Percentiles rank a stretch among this genome's conserved stretches.
Evolutionary conservation across 37 sponge, comb jelly and placozoan genomes (phyloP).

Genomic region (Mnemiopsis leidyi): DNA sequence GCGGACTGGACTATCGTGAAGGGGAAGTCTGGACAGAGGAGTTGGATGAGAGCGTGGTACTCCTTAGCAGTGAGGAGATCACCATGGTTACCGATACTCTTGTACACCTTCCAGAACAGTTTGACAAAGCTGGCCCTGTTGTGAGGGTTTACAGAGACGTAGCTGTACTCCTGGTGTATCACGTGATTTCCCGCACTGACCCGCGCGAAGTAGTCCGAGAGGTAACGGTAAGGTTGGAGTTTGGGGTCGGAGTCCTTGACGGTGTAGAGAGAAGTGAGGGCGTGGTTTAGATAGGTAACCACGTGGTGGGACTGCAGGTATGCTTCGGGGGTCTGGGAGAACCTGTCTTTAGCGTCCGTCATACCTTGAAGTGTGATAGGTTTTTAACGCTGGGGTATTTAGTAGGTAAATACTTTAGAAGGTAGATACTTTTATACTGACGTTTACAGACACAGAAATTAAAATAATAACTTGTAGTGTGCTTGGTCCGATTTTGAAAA

Average conservation of each 20-base stretch:
- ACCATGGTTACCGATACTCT: constrained; percentile 67
- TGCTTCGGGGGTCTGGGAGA: constrained; percentile 54
- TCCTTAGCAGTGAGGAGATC: constrained; percentile 68
- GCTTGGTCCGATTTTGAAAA: no score
- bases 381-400: no score
- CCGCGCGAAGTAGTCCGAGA: constrained; percentile 77
- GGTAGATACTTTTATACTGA: no score
- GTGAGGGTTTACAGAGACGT: constrained; percentile 75
- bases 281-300: constrained; percentile 75
- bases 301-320: constrained; percentile 79
- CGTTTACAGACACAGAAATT: no score
- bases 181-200: constrained; percentile 75
- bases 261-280: constrained; percentile 66
- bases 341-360: constrained; percentile 37
- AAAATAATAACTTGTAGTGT: no score
- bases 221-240: constrained; percentile 69
- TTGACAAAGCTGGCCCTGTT: constrained; percentile 78
- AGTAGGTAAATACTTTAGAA: no score
- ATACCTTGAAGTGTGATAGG: no score
- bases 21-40: constrained; percentile 78
- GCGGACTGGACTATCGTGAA: constrained; percentile 57
- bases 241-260: constrained; percentile 74
- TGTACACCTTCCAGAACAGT: constrained; percentile 68
- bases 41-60: constrained; percentile 71
- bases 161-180: constrained; percentile 74